Conservation (phyloP, 2,888 invertebrate species). For the Parelbella ahira region DNA sequence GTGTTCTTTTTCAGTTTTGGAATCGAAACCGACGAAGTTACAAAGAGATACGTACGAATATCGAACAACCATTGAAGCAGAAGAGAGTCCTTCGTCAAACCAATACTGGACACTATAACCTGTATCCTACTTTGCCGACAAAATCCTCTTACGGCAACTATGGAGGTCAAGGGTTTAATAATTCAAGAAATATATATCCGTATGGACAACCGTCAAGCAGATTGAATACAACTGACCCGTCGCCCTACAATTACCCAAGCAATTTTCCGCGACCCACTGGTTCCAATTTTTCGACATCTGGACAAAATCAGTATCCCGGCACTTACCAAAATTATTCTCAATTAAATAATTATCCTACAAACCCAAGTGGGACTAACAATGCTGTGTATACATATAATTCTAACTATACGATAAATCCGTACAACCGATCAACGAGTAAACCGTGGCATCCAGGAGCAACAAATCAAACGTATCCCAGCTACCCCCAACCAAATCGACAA, state of each 20-base stretch:
- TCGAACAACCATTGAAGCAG: conserved; percentile 1
- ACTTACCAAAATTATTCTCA: conserved; percentile 10
- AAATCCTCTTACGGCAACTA: conserved; percentile 8
- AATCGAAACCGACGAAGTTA: background rate
- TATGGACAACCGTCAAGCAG: background rate
- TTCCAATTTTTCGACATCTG: conserved; percentile 2
- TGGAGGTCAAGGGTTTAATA: conserved; percentile 4
- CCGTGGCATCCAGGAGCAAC: conserved; percentile 10
- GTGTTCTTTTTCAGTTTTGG: background rate
- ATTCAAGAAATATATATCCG: background rate
- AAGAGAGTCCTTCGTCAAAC: conserved; percentile 40
- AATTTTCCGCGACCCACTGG: background rate
- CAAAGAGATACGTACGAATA: background rate
- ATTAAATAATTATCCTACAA: too few relatives aligned
- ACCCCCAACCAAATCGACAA: background rate
- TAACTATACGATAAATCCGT: background rate
- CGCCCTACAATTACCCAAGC: conserved; percentile 2
- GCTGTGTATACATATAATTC: background rate
- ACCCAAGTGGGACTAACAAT: background rate
- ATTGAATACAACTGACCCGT: too few relatives aligned
- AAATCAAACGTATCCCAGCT: conserved; percentile 6
- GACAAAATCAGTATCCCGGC: conserved; percentile 1
- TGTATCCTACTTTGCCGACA: conserved; percentile 44
- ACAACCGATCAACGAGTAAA: background rate
- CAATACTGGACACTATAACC: conserved; percentile 33